Conservation (phyloP, 2,888 invertebrate species). For the Pharmacophagus antenor region DNA sequence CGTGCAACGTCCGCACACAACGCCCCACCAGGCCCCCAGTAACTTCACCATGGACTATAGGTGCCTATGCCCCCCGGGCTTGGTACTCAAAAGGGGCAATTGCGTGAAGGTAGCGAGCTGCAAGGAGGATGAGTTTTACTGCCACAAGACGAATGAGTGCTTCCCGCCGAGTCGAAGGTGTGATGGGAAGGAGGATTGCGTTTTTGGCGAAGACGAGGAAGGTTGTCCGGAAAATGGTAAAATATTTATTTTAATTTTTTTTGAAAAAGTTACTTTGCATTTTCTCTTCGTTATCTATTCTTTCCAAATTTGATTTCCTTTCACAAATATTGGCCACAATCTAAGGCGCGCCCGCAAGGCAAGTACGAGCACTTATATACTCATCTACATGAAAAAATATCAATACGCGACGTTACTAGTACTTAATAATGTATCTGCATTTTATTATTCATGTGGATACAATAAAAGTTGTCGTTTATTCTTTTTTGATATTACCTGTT, state of each 20-base stretch:
- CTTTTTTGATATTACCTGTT: too few relatives aligned
- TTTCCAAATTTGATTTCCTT: not conserved
- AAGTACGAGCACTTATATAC: too few relatives aligned
- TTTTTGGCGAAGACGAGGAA: conserved; percentile 79
- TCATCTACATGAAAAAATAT: too few relatives aligned
- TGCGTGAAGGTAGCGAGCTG: conserved; percentile 81
- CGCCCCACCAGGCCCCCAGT: conserved; percentile 32
- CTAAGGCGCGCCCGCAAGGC: too few relatives aligned
- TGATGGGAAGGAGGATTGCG: conserved; percentile 76
- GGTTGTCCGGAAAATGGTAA: conserved; percentile 64
- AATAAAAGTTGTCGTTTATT: too few relatives aligned
- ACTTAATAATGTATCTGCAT: too few relatives aligned
- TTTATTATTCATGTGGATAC: too few relatives aligned
- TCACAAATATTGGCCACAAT: too few relatives aligned
- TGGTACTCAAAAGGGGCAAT: conserved; percentile 72
- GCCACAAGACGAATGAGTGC: conserved; percentile 69
- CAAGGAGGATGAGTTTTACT: conserved; percentile 67
- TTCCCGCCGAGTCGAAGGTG: conserved; percentile 61
- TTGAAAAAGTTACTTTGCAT: not conserved
- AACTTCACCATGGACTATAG: conserved; percentile 43
- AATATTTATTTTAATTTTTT: too few relatives aligned
- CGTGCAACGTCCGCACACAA: conserved; percentile 64
- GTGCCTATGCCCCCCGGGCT: conserved; percentile 85
- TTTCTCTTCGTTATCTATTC: not conserved
- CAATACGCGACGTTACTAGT: too few relatives aligned